Percentiles rank a stretch among this genome's conserved stretches.
Conservation (phyloP, 1,140 invertebrate species). For the Marisa cornuarietis region DNA sequence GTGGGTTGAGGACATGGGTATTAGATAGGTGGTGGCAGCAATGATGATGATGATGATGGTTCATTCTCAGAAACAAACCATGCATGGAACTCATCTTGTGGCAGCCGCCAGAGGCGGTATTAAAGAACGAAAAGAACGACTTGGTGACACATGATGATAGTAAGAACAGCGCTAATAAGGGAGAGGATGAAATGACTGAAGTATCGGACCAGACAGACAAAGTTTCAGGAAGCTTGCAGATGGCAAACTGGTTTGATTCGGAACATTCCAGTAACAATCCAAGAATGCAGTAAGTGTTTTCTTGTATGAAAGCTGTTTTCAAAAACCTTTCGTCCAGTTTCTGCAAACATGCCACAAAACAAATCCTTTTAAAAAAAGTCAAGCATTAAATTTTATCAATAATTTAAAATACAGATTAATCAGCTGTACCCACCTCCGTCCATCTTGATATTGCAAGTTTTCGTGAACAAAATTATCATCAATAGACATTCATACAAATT, state of each 20-base stretch:
- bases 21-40: not conserved
- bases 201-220: not conserved
- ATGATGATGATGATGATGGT: not conserved
- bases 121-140: not conserved
- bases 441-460: no score
- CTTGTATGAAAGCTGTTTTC: no score
- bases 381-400: no score
- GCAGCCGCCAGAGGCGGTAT: constrained; percentile 21
- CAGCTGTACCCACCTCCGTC: no score
- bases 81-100: constrained; percentile 33
- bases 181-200: not conserved
- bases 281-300: no score
- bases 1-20: no score
- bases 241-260: not conserved
- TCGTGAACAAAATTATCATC: no score
- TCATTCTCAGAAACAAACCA: constrained; percentile 29
- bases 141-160: not conserved
- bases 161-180: not conserved
- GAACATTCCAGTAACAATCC: not conserved
- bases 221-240: not conserved
- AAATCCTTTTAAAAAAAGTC: no score
- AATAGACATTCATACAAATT: no score
- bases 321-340: no score
- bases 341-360: no score
- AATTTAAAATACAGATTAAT: no score